phyloP scores from a whole-genome alignment of 2,797 vertebrate genomes.

The Vultur gryphus region DNA sequence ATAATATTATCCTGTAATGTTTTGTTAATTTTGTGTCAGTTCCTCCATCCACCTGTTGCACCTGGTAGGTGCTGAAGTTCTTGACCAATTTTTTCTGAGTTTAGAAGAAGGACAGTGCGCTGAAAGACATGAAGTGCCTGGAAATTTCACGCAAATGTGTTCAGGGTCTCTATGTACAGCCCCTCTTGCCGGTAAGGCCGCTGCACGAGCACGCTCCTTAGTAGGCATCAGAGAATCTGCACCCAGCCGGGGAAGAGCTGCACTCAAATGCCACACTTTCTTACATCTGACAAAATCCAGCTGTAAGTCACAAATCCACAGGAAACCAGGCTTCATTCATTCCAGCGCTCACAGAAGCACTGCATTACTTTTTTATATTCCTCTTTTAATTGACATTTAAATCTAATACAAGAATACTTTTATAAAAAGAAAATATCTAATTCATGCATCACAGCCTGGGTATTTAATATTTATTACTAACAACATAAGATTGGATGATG shows the following conservation, averaged over 20 bases:
- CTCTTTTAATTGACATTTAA: conserved; percentile 41
- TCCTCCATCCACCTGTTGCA: not conserved
- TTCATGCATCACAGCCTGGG: conserved; percentile 13
- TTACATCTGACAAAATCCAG: not conserved
- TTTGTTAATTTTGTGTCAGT: not conserved
- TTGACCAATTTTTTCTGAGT: not conserved
- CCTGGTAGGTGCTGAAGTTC: not conserved
- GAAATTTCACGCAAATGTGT: not conserved
- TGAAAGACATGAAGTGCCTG: not conserved
- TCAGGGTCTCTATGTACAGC: not conserved
- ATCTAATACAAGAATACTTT: conserved; percentile 12
- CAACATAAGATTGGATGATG: conserved; percentile 17
- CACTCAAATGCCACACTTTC: not conserved
- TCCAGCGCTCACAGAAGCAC: not conserved
- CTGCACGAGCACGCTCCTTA: not conserved
- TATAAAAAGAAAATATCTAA: conserved; percentile 23
- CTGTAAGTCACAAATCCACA: not conserved
- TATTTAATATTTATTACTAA: conserved; percentile 28
- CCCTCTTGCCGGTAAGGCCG: not conserved
- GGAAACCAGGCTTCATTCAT: not conserved
- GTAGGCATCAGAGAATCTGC: not conserved
- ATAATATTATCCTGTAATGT: not conserved
- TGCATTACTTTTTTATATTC: not conserved
- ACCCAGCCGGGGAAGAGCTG: not conserved
- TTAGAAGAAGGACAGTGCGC: not conserved